These are phyloP conservation scores for Sciurus carolinensis DNA, from an alignment of 2,797 vertebrate genomes.

Conservation along the genomic window DNA sequence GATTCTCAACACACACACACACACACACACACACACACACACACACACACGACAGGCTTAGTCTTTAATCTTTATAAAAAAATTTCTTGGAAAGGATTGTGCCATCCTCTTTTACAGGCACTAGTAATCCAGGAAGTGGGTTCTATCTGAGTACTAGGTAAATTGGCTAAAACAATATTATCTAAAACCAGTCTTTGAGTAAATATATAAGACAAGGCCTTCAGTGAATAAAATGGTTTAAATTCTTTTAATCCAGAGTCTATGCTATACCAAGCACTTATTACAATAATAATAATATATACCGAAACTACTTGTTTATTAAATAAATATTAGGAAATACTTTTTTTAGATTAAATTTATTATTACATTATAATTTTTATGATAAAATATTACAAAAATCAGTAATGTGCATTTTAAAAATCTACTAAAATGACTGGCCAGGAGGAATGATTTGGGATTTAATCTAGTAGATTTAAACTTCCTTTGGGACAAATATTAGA, in stretches of 20 bases:
- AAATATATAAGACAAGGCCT: not conserved
- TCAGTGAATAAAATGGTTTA: not conserved
- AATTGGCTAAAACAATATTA: not conserved
- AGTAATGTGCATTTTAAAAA: not conserved
- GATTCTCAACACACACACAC: accelerated
- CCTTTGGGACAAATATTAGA: not conserved
- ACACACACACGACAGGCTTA: not conserved
- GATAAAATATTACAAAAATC: not conserved
- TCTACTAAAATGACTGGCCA: not conserved
- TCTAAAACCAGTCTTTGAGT: not conserved
- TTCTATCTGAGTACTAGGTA: not conserved
- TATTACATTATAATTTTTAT: not conserved
- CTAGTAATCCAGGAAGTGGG: not conserved
- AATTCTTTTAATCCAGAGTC: not conserved
- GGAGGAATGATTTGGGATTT: not conserved
- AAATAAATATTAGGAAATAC: not conserved
- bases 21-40: no score
- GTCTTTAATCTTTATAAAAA: not conserved
- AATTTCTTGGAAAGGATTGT: not conserved
- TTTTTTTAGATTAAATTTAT: not conserved
- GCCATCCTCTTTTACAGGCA: not conserved
- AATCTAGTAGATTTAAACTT: not conserved
- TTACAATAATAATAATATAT: not conserved
- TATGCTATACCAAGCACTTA: not conserved
- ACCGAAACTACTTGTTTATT: not conserved